Base-by-base conservation (phyloP, 1,140 invertebrate species). In the Hylaeus anthracinus region DNA sequence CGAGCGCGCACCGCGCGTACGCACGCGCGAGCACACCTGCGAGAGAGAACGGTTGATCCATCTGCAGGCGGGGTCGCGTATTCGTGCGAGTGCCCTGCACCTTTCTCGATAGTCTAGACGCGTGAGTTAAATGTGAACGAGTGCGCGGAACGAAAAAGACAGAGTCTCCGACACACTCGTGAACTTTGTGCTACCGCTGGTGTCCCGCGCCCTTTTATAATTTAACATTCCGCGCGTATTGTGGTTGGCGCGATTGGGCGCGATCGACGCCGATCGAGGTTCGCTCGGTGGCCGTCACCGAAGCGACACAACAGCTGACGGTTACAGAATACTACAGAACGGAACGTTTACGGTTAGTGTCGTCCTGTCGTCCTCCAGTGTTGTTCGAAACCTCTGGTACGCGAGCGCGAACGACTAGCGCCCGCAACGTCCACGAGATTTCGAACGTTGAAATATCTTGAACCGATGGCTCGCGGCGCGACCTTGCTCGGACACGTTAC, bases 211-310 rank as follows among this genome's bases (percentile, higher is more conserved):
- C 41, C 58, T 9, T 66, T 58, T 55, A 1, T 56, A 14, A 56
- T 5, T 5, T 14, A 41, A 37, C 9, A 60, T 3, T 3, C 14
- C 48, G 72, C n/a, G 26, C 41, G 56, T 12, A n/a, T 39, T 39
- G 45, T 48, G 3, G 15, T 15, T 26, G 60, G 8, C n/a, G 60
- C 60, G 60, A 76, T 80, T 26, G 3, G 60, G 8, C n/a, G 60
- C 60, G 60, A 76, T 80, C 76, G 64, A 72, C 66, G 26, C 9
- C 81, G 77, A 84, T 85, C 51, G 58, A 73, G 65, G 10, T 39
- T 39, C 41, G 53, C 3, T 10, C 37, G 53, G 9, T 63, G 60
- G 41, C 8, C 60, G 60, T 12, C 8, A 8, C 26, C 58, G 58
- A 60, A 60, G n/a, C n/a, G 26, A 60, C 58, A 9, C 58, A 9